phyloP scores from a whole-genome alignment of 2,113 vertebrate species.

The Micronycteris hirsuta region DNA sequence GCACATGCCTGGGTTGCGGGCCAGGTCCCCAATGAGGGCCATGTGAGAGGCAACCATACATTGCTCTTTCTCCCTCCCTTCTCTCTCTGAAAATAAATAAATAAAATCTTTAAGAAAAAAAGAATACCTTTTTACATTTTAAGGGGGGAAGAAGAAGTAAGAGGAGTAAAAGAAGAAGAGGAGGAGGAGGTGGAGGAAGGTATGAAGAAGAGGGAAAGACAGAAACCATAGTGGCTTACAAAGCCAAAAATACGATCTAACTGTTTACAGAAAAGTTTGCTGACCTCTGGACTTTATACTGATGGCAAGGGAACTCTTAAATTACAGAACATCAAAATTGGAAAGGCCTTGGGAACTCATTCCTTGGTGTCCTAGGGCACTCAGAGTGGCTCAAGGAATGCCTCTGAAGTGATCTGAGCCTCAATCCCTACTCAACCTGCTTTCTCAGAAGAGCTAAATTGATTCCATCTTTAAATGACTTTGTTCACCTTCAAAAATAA shows the following conservation, averaged over 20 bases:
- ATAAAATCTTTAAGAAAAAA: too few relatives aligned
- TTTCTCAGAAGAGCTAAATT: not conserved
- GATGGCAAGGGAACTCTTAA: not conserved
- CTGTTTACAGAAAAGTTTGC: not conserved
- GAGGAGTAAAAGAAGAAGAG: not conserved
- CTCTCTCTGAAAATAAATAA: too few relatives aligned
- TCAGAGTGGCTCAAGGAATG: not conserved
- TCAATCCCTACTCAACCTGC: not conserved
- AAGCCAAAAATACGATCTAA: not conserved
- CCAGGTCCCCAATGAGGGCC: too few relatives aligned
- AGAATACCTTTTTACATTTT: not conserved
- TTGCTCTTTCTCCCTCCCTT: too few relatives aligned
- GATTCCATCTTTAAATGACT: not conserved
- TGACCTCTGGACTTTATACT: slow-evolving; percentile 3
- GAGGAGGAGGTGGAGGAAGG: not conserved
- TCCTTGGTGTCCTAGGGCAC: not conserved
- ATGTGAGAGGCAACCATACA: too few relatives aligned
- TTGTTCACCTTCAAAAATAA: slow-evolving; percentile 4
- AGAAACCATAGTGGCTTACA: not conserved
- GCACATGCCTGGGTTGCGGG: too few relatives aligned
- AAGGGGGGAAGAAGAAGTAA: not conserved
- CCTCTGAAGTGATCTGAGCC: not conserved
- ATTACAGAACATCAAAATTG: not conserved
- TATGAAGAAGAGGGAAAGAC: not conserved
- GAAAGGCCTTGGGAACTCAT: not conserved